Evolutionary conservation across 2,888 invertebrate species (phyloP), one percentile per base, ranked within the genome.

Genomic region (Mystacides longicornis): DNA sequence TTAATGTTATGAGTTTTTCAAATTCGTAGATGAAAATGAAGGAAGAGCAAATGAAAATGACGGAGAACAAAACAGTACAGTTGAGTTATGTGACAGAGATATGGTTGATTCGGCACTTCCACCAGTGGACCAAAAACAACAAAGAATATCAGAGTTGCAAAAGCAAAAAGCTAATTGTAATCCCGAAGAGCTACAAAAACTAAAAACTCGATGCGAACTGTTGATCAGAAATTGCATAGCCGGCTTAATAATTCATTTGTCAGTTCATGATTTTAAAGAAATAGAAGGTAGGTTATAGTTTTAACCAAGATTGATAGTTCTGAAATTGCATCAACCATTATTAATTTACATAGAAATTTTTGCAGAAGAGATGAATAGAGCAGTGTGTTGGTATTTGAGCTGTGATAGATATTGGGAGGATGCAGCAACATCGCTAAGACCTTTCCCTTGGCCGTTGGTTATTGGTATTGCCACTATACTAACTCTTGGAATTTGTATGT

Each of bases 401-500:
- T 94, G 94, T 68, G 92, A 93, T 69, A 84, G 89, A 60, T 93
- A 92, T 71, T 93, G 93, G 92, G 91, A 93, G 71, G 90, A 91
- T 70, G 81, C 83, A 59, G 85, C 87, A 60, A 80, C 82, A 11
- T 82, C 86, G 62, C 81, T 85, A 50, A 81, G 87, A 63, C 84
- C 83, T 61, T 90, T 91, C 68, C 90, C 91, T 23, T 89, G 90
- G 88, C 89, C 89, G 49, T 77, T 82, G 37, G 74, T 82, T 52
- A 81, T 90, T 64, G 86, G 91, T 60, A 81, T 90, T 48, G 85
- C 90, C 60, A 86, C 90, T 66, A 83, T 92, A 51, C 79, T 92
- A 46, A 87, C 89, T 45, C 79, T 89, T 51, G 89, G 90, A 47
- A 83, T 93, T 61, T 89, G 90, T 71, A 85, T 91, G 72, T 93